Evolutionary conservation across 1,140 invertebrate genomes (phyloP), one percentile per base, ranked within the genome.

Genomic region (Caenorhabditis remanei): DNA sequence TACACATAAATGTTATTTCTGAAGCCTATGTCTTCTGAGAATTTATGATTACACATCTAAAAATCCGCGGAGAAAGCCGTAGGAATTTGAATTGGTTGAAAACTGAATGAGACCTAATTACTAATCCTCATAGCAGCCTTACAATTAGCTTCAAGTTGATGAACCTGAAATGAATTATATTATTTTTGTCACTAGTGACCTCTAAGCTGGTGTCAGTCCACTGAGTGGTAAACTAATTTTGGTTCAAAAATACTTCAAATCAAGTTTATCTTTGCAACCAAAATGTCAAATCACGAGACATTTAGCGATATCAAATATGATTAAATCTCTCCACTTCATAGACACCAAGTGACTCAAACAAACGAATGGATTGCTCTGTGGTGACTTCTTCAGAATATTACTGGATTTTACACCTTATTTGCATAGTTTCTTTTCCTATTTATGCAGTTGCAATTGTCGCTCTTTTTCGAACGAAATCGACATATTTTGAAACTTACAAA

Each of bases 401-500:
- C 4, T 43, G 41, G 40, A 46, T 71, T 7, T n/a, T 71, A 43
- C 41, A 71, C 19, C 46, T 19, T 13, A 4, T 71, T 2, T 71
- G 1, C 8, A 1, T 71, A 11, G 40, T 71, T 43, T 71, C 65
- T 16, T 46, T 71, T 43, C 65, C 65, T 4, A 46, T 71, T 43
- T 71, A 71, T 71, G 6, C 41, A 16, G 16, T 71, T 43, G 65
- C 65, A 43, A 71, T 71, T 71, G 19, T 71, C 4, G 65, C 41
- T 7, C 41, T 71, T 19, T 46, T 71, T 4, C 41, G 41, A 71
- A 71, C 65, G 4, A 71, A 71, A 43, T 71, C 65, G 7, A 43
- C 65, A 0, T 71, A 71, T 71, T 71, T 71, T 46, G 41, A 71
- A 46, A 71, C 65, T 43, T 71, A 71, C 46, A 71, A 71, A 46